Base-by-base conservation (phyloP, 2,888 invertebrate genomes). In the Drosophila pseudotakahashii region DNA sequence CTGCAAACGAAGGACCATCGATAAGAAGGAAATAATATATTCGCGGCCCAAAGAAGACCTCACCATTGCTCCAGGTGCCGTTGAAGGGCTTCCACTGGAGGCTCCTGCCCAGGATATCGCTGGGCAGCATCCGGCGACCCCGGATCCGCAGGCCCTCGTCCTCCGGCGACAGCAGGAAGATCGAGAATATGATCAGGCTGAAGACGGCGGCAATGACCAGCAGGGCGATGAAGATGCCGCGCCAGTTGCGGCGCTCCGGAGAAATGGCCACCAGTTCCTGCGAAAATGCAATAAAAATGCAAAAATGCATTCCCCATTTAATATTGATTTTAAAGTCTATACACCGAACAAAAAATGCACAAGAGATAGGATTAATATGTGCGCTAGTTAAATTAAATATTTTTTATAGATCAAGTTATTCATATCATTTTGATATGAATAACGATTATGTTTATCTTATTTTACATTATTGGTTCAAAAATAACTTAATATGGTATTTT, bases 191-290 rank as follows among this genome's bases (percentile, higher is more conserved):
- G 79, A 98, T 98, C 83, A 98, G 94, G 51, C 97, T 96, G 83
- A 97, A 95, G 37, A 98, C 97, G 34, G 96, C 95, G 23, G 96
- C 95, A 81, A 98, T 98, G 79, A 98, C 98, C 88, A 98, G 94
- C 73, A 98, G 93, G 0, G 98, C 98, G 79, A 98, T 98, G 82
- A 96, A 95, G 88, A 98, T 98, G 16, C 98, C 98, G 47, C 97
- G 95, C 98, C 98, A 98, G 93, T 98, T 98, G 75, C 98, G 94
- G 91, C 98, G 95, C 75, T 95, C 96, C 4, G 97, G 97, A 13
- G 97, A 96, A 54, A 96, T 94, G 42, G 96, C 96, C 82, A 97
- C 98, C 92, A 98, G 92, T 92, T 98, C 98, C 98, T 98, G 94
- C 5, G 93, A 80, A 80, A 11, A 16, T 9, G 4, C 30, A 7